Percentiles rank a stretch among this genome's conserved stretches.
phyloP scores from a whole-genome alignment of 2,888 invertebrate genomes.

The Buathra laborator region DNA sequence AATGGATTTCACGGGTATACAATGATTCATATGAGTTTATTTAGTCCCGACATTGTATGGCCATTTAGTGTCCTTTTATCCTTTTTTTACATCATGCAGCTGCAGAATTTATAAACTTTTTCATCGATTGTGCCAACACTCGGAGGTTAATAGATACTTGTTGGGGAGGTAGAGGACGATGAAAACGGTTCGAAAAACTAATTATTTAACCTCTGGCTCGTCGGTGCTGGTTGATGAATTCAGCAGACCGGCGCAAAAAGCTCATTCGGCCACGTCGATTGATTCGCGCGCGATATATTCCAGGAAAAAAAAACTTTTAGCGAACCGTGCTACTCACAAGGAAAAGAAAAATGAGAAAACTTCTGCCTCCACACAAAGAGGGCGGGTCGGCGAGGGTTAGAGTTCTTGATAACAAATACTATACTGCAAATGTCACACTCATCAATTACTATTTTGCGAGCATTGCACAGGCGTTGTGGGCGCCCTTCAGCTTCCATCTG shows the following conservation, averaged over 20 bases:
- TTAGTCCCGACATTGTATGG: not conserved
- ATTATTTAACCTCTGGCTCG: slow-evolving; percentile 57
- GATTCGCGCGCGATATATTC: slow-evolving; percentile 82
- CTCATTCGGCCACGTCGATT: slow-evolving; percentile 77
- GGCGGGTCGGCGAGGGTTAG: not conserved
- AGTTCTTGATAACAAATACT: slow-evolving; percentile 42
- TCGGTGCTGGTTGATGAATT: slow-evolving; percentile 8
- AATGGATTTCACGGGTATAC: not conserved
- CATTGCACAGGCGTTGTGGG: not conserved
- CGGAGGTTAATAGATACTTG: not conserved
- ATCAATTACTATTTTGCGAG: slow-evolving; percentile 22
- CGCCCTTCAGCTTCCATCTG: not conserved
- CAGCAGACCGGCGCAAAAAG: slow-evolving; percentile 1
- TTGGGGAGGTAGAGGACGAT: not conserved
- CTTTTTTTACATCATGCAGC: not conserved
- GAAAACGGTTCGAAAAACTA: slow-evolving; percentile 52
- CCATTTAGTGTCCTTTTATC: not conserved
- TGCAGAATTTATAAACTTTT: not conserved
- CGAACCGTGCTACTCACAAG: slow-evolving; percentile 68
- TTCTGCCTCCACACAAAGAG: slow-evolving; percentile 73
- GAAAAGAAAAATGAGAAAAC: slow-evolving; percentile 83
- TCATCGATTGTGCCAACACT: not conserved
- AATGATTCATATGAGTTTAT: not conserved
- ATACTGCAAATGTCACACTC: slow-evolving; percentile 37
- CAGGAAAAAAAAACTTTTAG: slow-evolving; percentile 79